Evolutionary conservation across 53 echinoderm and acorn worm genomes (phyloP).

Genomic region (Holothuria scabra): DNA sequence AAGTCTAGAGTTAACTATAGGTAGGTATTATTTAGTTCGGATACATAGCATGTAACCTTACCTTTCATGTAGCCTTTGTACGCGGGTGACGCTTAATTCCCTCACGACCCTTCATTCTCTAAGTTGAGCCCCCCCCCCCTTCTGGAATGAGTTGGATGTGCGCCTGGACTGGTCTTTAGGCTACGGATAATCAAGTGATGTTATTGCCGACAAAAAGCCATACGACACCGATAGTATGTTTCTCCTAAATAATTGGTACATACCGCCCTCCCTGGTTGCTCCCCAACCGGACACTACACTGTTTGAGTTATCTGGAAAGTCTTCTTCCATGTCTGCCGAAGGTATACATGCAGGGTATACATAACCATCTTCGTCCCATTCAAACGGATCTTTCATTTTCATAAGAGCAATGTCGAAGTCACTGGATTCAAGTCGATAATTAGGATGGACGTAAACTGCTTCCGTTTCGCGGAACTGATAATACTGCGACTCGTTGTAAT

Average conservation of each 20-base stretch:
- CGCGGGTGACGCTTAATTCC: too few species aligned
- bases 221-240: too few species aligned
- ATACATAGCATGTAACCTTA: too few species aligned
- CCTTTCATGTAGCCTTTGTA: too few species aligned
- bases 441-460: slow-evolving; percentile 68
- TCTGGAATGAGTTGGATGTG: too few species aligned
- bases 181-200: too few species aligned
- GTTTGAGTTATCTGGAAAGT: slow-evolving; percentile 18
- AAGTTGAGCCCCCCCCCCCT: too few species aligned
- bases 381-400: slow-evolving; percentile 39
- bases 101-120: too few species aligned
- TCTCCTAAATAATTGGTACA: not conserved
- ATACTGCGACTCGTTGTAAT: slow-evolving; percentile 30
- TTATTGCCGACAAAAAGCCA: too few species aligned
- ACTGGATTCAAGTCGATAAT: slow-evolving; percentile 25
- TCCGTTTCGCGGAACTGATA: slow-evolving; percentile 49
- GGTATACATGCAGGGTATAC: slow-evolving; percentile 62
- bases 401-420: slow-evolving; percentile 69
- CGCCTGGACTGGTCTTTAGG: too few species aligned
- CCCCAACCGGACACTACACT: slow-evolving; percentile 65
- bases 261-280: slow-evolving; percentile 59
- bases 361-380: slow-evolving; percentile 29
- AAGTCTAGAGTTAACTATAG: too few species aligned
- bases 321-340: slow-evolving; percentile 37
- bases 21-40: too few species aligned